Conservation (phyloP, 2,113 vertebrate species). For the Candoia aspera region DNA sequence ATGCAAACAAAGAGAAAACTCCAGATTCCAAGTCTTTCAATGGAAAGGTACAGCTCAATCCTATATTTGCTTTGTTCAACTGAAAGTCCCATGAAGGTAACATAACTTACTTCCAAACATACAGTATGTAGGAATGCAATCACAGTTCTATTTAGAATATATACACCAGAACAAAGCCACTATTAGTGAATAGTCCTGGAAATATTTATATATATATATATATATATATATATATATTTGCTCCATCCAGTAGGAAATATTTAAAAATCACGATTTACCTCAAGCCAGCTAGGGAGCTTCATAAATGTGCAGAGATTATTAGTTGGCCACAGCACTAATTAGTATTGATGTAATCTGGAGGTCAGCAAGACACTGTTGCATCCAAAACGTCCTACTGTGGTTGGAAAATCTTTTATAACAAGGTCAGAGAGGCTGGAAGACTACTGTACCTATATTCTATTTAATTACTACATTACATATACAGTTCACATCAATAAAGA, state of each 20-base stretch:
- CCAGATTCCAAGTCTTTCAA: not conserved
- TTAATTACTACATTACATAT: not conserved
- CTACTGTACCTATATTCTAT: not conserved
- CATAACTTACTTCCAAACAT: not conserved
- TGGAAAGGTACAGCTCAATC: not conserved
- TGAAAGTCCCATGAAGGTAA: not conserved
- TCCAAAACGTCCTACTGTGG: not conserved
- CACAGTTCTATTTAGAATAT: not conserved
- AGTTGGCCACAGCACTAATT: conserved; percentile 8
- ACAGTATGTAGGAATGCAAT: not conserved
- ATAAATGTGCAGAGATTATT: not conserved
- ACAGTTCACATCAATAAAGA: not conserved
- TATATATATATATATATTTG: not conserved
- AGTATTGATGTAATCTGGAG: conserved; percentile 11
- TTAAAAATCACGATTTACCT: not conserved
- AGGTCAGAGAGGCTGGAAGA: not conserved
- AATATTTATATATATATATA: not conserved
- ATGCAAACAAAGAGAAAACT: not conserved
- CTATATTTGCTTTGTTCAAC: not conserved
- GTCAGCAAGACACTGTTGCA: not conserved
- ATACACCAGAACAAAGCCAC: too few species aligned
- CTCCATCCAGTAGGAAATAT: not conserved
- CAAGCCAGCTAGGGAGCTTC: not conserved
- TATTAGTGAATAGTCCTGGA: not conserved
- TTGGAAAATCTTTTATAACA: not conserved